Evolutionary conservation across 2,888 invertebrate species (phyloP).

Genomic region (Drosophila colorata): DNA sequence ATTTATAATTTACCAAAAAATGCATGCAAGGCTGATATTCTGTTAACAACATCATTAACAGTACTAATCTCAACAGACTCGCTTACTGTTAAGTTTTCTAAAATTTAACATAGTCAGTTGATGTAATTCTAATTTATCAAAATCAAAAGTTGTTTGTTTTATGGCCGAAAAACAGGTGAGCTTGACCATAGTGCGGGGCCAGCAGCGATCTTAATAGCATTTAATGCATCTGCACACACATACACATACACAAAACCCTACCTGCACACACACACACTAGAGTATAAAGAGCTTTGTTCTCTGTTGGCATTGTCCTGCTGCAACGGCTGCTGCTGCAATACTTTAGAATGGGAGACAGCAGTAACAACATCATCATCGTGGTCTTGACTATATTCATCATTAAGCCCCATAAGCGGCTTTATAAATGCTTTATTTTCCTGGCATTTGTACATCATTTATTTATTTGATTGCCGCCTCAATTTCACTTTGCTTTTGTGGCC

Average conservation of each 20-base stretch:
- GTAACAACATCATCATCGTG: conserved; percentile 8
- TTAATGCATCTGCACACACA: conserved; percentile 74
- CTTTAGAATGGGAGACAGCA: conserved; percentile 17
- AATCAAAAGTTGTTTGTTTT: too few species aligned
- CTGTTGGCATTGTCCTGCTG: conserved; percentile 50
- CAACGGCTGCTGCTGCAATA: conserved; percentile 45
- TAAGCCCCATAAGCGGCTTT: conserved; percentile 66
- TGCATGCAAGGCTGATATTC: too few species aligned
- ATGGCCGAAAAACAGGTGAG: too few species aligned
- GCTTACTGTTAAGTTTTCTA: too few species aligned
- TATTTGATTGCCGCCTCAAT: conserved; percentile 54
- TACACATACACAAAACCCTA: conserved; percentile 1
- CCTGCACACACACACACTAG: conserved; percentile 21
- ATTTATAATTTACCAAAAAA: too few species aligned
- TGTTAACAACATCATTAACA: too few species aligned
- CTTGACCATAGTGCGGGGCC: too few species aligned
- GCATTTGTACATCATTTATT: conserved; percentile 64
- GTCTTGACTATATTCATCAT: conserved; percentile 31
- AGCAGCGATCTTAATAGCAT: conserved; percentile 65
- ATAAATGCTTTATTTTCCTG: conserved; percentile 56
- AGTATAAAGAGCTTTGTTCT: conserved; percentile 66
- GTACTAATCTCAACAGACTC: too few species aligned
- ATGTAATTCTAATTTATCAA: too few species aligned
- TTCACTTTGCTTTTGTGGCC: conserved; percentile 30
- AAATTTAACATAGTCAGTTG: too few species aligned